These are phyloP conservation scores for Drosophila aldrichi DNA, from an alignment of 2,888 invertebrate species.

Conservation along the genomic window DNA sequence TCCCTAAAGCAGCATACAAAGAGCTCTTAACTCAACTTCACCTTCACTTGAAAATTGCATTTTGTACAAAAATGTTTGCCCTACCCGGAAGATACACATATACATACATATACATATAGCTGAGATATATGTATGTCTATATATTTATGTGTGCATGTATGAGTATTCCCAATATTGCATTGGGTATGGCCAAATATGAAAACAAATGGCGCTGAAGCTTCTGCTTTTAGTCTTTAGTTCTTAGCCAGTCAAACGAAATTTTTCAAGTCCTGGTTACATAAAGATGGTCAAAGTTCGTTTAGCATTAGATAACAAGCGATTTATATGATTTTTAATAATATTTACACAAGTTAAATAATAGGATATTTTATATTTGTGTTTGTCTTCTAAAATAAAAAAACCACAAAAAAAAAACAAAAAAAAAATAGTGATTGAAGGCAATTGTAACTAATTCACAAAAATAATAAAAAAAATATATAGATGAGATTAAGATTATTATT, in stretches of 20 bases:
- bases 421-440: too few relatives aligned
- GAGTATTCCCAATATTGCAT: conserved; percentile 9
- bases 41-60: conserved; percentile 72
- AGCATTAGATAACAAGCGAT: conserved; percentile 22
- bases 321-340: conserved; percentile 21
- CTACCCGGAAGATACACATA: conserved; percentile 35
- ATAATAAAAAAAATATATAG: too few relatives aligned
- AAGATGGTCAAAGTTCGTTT: conserved; percentile 12
- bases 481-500: too few relatives aligned
- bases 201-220: conserved; percentile 68
- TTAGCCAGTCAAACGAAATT: conserved; percentile 51
- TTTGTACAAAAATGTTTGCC: conserved; percentile 68
- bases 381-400: too few relatives aligned
- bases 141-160: conserved; percentile 4
- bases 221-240: conserved; percentile 51
- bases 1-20: conserved; percentile 1
- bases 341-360: too few relatives aligned
- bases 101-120: background rate
- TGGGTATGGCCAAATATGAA: conserved; percentile 59
- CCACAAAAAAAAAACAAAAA: too few relatives aligned
- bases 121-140: too few relatives aligned
- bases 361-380: too few relatives aligned
- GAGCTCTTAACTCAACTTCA: conserved; percentile 61
- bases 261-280: conserved; percentile 35
- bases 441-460: too few relatives aligned